Conservation (phyloP, 2,888 invertebrate species). For the Ophioninae sp. region DNA sequence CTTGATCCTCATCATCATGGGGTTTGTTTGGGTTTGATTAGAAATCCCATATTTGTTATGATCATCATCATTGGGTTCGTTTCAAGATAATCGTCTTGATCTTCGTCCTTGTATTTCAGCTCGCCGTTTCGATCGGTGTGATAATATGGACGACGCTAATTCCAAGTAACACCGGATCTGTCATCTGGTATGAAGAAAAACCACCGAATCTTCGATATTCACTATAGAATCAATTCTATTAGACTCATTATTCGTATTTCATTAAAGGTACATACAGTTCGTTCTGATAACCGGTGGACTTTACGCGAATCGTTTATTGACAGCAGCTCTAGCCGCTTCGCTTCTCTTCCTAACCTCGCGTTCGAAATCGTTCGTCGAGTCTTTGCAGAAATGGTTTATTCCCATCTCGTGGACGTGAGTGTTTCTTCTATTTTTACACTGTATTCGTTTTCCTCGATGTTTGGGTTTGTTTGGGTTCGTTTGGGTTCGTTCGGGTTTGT, state of each 20-base stretch:
- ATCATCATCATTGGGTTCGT: too few relatives aligned
- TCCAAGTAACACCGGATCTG: constrained; percentile 65
- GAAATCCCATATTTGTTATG: too few relatives aligned
- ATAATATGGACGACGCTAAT: constrained; percentile 77
- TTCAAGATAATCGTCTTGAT: too few relatives aligned
- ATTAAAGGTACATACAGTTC: constrained; percentile 87
- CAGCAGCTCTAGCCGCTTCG: constrained; percentile 90
- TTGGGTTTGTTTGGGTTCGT: too few relatives aligned
- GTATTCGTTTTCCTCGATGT: neutral
- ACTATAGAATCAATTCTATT: neutral
- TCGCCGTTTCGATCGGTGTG: constrained; percentile 73
- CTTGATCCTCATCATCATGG: too few relatives aligned
- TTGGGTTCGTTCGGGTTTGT: too few relatives aligned
- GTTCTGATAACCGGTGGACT: constrained; percentile 89
- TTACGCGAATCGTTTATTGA: constrained; percentile 92
- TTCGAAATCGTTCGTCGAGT: constrained; percentile 91
- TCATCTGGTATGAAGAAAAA: constrained; percentile 71
- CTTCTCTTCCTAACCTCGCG: constrained; percentile 91
- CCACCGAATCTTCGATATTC: constrained; percentile 17
- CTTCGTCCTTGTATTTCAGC: constrained; percentile 64
- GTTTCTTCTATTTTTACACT: neutral
- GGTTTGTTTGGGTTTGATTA: too few relatives aligned
- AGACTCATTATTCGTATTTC: constrained; percentile 35
- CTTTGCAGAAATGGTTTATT: constrained; percentile 87
- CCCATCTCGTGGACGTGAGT: constrained; percentile 84